Evolutionary conservation across 1,140 invertebrate species (phyloP), one percentile per base, ranked within the genome.

Genomic region (Drosophila quadrilineata): DNA sequence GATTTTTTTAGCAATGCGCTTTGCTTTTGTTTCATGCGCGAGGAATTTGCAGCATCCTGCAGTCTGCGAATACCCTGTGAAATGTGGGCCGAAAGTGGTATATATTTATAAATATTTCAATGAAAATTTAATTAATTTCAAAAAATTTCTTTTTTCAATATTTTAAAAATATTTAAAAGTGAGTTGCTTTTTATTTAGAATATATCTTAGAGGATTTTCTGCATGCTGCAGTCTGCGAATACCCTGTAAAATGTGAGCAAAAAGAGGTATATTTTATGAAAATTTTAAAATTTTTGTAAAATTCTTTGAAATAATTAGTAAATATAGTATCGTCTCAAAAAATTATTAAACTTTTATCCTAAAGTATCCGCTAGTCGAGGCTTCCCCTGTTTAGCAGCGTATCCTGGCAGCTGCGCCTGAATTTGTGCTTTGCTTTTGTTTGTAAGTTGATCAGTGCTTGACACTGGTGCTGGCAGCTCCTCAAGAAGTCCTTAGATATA

Each of bases 381-480:
- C 16, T 3, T 4, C 2, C 2, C 3, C 14, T 48, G 1, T 41
- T 41, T 33, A 50, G 8, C 17, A 12, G 59, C 35, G 77, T n/a
- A n/a, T n/a, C n/a, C n/a, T n/a, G n/a, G n/a, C 76, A 82, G 76
- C 76, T 82, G 76, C 77, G n/a, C 65, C 24, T 36, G 35, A 56
- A 66, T 82, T 28, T 46, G 38, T 21, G 62, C 56, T 49, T 50
- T 52, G 24, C 52, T 43, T 12, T 48, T 33, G 56, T 50, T 45
- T 68, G 59, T 69, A 84, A 76, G 64, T 36, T 73, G 77, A 84
- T 82, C 77, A 33, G 24, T 41, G 53, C 69, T 73, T 73, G 52
- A 75, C n/a, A n/a, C n/a, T 59, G 49, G 40, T 31, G 35, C 26
- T 22, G 49, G 22, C 16, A 41, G 17, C 35, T 50, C 3, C 62